Evolutionary conservation across 2,888 invertebrate genomes (phyloP), one percentile per base, ranked within the genome.

Genomic region (Geophilus truncorum): DNA sequence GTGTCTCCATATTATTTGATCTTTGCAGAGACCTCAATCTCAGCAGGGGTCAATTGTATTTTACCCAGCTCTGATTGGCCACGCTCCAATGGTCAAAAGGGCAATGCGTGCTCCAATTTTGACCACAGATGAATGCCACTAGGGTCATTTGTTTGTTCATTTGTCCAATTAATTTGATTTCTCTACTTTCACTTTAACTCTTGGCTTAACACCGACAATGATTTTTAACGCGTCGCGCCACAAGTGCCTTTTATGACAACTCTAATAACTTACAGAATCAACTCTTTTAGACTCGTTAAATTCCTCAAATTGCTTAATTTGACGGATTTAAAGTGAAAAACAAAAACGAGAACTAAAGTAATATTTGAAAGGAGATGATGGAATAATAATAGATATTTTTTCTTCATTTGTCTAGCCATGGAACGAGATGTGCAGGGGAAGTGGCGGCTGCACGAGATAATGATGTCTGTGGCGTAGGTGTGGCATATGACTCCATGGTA

Each of bases 391-490:
- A n/a, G n/a, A n/a, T n/a, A n/a, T n/a, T 79, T 79, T 57, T 79
- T 28, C n/a, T 80, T 77, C 77, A 40, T 36, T 83, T 83, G 87
- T 88, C 7, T 87, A 97, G 97, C 85, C 98, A 98, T 87, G 98
- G 97, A n/a, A 98, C 97, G 15, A 89, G 98, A 84, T 99, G 98
- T 86, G 98, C 98, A 0, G 98, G 98, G 0, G 98, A 99, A 89
- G 98, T 99, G 75, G 94, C 98, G n/a, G 98, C 98, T 7, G 97
- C 97, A 15, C 90, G 98, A 80, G 98, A 99, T 90, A 99, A 99
- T 88, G 96, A 94, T 10, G 94, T 99, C 36, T 99, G 99, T 87
- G 99, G 99, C 30, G 98, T 99, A 40, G 99, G 98, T 15, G 98
- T 99, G 77, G 98, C 98, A 0, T 98, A 98, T 88, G 96, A 98